Evolutionary conservation across 2,888 invertebrate genomes (phyloP).

Genomic region (Melikaiella ostensackeni): DNA sequence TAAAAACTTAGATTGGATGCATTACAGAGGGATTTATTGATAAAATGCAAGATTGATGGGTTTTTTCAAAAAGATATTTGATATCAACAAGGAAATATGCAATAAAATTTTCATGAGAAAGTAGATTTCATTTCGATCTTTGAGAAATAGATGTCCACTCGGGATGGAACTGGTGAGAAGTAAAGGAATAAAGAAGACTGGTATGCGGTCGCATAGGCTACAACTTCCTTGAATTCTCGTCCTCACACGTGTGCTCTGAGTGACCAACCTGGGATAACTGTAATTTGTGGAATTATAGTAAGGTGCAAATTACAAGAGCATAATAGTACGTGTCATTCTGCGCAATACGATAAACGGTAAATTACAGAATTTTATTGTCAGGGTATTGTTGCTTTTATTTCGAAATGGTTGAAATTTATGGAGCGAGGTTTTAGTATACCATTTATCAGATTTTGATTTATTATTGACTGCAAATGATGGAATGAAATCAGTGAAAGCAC

Average conservation of each 20-base stretch:
- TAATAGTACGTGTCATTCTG: not conserved
- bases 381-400: not conserved
- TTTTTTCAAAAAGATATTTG: too few species aligned
- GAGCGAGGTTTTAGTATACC: not conserved
- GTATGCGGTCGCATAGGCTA: not conserved
- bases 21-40: too few species aligned
- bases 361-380: slow-evolving; percentile 3
- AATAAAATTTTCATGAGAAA: too few species aligned
- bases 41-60: too few species aligned
- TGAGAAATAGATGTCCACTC: too few species aligned
- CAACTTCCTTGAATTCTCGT: slow-evolving; percentile 16
- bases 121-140: too few species aligned
- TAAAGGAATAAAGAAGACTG: slow-evolving; percentile 4
- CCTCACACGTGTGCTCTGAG: slow-evolving; percentile 2
- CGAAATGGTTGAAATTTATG: not conserved
- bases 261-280: not conserved
- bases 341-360: not conserved
- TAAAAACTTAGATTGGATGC: too few species aligned
- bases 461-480: too few species aligned
- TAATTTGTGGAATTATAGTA: slow-evolving; percentile 15
- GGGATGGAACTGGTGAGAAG: not conserved
- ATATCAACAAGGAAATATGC: too few species aligned
- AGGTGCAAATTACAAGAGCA: slow-evolving; percentile 13
- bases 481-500: too few species aligned
- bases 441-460: too few species aligned